Conservation (phyloP, 2,888 invertebrate species). For the Cerceris ruficornis region DNA sequence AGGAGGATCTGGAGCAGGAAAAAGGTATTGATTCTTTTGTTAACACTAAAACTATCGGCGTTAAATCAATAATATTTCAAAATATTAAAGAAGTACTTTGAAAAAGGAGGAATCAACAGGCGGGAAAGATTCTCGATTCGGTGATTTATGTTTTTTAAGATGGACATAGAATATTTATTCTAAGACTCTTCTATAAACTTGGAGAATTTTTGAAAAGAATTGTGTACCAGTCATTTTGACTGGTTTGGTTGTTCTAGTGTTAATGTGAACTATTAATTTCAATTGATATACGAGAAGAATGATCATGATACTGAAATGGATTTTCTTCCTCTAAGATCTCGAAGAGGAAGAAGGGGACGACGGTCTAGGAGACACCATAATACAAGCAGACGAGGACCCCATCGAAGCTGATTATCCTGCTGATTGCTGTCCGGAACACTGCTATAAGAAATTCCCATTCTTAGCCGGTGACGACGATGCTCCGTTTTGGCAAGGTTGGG, state of each 20-base stretch:
- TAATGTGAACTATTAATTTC: background rate
- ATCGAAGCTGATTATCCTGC: conserved; percentile 91
- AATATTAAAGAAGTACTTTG: too few species aligned
- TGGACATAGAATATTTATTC: too few species aligned
- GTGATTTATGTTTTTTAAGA: too few species aligned
- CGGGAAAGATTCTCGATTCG: too few species aligned
- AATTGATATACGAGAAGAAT: background rate
- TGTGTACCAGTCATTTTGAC: too few species aligned
- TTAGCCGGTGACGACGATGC: conserved; percentile 95
- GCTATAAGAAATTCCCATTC: conserved; percentile 93
- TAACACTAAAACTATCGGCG: too few species aligned
- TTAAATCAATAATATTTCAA: too few species aligned
- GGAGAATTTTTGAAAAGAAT: too few species aligned
- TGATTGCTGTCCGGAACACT: conserved; percentile 96
- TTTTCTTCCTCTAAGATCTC: conserved; percentile 72
- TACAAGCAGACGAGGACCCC: conserved; percentile 90
- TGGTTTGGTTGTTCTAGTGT: too few species aligned
- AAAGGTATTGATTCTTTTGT: conserved; percentile 77
- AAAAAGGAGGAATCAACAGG: too few species aligned
- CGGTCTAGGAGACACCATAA: conserved; percentile 84
- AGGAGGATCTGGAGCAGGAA: conserved; percentile 94
- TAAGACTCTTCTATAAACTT: too few species aligned
- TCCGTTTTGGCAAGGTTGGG: conserved; percentile 97
- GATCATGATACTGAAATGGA: background rate
- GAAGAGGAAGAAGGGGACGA: conserved; percentile 83